phyloP scores from a whole-genome alignment of 2,113 vertebrate species.

The Synchiropus splendidus region DNA sequence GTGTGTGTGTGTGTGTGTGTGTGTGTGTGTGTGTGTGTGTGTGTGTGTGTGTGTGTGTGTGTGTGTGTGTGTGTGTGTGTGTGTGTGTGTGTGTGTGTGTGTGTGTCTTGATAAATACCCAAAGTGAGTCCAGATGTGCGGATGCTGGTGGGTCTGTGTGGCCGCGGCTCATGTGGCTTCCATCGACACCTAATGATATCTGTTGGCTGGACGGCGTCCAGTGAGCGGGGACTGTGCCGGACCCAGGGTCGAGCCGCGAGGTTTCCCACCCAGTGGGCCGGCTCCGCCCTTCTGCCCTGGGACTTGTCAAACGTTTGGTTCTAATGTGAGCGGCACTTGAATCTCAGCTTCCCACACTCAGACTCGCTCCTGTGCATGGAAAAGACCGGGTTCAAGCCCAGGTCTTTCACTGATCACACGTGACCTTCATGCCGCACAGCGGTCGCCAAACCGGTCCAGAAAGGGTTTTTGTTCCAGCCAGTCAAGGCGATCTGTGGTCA shows the following conservation, averaged over 20 bases:
- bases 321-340: conserved; percentile 20
- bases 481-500: too few relatives aligned
- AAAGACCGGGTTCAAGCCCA: too few relatives aligned
- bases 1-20: conserved; percentile 33
- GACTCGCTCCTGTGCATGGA: too few relatives aligned
- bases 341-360: background rate
- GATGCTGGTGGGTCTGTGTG: conserved; percentile 44
- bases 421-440: too few relatives aligned
- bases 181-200: conserved; percentile 15
- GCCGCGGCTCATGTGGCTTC: conserved; percentile 21
- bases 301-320: conserved; percentile 16
- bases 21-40: conserved; percentile 33
- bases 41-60: conserved; percentile 32
- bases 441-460: too few relatives aligned
- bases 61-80: conserved; percentile 30
- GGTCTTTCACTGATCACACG: too few relatives aligned
- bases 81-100: conserved; percentile 27
- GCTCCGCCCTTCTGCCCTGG: conserved; percentile 3
- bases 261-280: background rate
- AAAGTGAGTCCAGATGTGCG: conserved; percentile 64
- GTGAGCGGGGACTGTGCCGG: conserved; percentile 24
- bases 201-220: conserved; percentile 34
- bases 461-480: too few relatives aligned
- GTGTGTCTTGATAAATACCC: conserved; percentile 52
- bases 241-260: conserved; percentile 4